Base-by-base conservation (phyloP, 2,888 invertebrate genomes). In the Drosophila acutilabella region DNA sequence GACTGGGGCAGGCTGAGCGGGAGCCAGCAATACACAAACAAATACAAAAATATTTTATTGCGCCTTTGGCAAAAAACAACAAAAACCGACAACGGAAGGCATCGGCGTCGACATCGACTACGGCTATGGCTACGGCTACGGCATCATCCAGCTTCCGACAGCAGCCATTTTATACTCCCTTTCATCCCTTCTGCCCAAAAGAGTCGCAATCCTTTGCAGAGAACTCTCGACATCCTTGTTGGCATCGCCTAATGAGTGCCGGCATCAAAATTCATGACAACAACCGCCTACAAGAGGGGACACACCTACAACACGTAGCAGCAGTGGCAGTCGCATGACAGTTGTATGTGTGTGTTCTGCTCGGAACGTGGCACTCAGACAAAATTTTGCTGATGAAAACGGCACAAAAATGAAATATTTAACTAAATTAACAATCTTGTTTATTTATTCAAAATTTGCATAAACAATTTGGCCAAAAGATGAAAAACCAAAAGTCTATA, bases 371-470 rank as follows among this genome's bases (percentile, higher is more conserved):
- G 54, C 48, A 51, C 65, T 56, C 57, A 18, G 61, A 77, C 47
- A 23, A 50, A 65, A 62, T 86, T 86, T 42, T 88, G 73, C 83
- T 84, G 83, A 89, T 84, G 84, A 85, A 88, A 89, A 87, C 85
- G 88, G 84, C 81, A 88, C 84, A 87, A 89, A 89, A 87, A 88
- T 87, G 86, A 89, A 87, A 89, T 87, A 89, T 87, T 87, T 87
- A 89, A 89, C 86, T 90, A 89, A 88, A 88, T 88, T 89, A 89
- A 87, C 85, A 86, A 89, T 86, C 86, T 88, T 88, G 88, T 88
- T 88, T 88, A 89, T 88, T 89, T 88, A 88, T 89, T 88, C 89
- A 85, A 88, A 89, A 88, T 88, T 88, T 88, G 88, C 88, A 88
- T 88, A 88, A 89, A 89, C 89, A 88, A 88, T 88, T 88, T 89